Evolutionary conservation across 2,888 invertebrate species (phyloP).

Genomic region (Adelognathus sp.): DNA sequence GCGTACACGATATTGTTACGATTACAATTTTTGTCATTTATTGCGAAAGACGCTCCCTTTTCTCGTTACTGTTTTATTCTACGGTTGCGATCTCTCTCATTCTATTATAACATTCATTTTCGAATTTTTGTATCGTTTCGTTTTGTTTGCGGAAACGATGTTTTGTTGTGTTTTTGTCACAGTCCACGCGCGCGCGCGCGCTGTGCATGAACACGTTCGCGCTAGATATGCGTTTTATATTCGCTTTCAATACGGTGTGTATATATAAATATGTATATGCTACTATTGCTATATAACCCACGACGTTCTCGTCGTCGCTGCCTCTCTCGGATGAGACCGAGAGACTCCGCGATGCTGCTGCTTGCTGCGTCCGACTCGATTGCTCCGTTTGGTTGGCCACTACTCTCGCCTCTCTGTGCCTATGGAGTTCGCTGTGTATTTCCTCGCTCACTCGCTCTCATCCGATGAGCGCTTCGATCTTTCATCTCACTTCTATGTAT

Average conservation of each 20-base stretch:
- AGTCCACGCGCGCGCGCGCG: slow-evolving; percentile 40
- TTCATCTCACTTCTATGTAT: not conserved
- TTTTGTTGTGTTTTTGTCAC: slow-evolving; percentile 31
- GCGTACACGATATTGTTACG: not conserved
- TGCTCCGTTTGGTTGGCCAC: slow-evolving; percentile 47
- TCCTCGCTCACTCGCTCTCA: not conserved
- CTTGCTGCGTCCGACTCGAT: slow-evolving; percentile 57
- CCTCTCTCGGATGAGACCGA: slow-evolving; percentile 49
- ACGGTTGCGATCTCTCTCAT: no score
- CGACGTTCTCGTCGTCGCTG: slow-evolving; percentile 29
- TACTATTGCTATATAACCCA: slow-evolving; percentile 7
- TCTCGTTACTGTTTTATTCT: no score
- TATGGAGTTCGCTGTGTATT: slow-evolving; percentile 22
- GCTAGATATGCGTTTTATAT: slow-evolving; percentile 58
- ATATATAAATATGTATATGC: no score
- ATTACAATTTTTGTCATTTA: not conserved
- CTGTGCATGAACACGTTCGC: slow-evolving; percentile 46
- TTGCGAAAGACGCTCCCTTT: not conserved
- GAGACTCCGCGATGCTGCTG: slow-evolving; percentile 44
- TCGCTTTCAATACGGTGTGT: slow-evolving; percentile 38
- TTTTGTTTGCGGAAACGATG: not conserved
- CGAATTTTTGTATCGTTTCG: not conserved
- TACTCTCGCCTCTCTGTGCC: slow-evolving; percentile 16
- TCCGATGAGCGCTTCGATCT: not conserved
- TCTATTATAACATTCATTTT: not conserved